Conservation (phyloP, 1,140 invertebrate species). For the Macrosteles quadrilineatus region DNA sequence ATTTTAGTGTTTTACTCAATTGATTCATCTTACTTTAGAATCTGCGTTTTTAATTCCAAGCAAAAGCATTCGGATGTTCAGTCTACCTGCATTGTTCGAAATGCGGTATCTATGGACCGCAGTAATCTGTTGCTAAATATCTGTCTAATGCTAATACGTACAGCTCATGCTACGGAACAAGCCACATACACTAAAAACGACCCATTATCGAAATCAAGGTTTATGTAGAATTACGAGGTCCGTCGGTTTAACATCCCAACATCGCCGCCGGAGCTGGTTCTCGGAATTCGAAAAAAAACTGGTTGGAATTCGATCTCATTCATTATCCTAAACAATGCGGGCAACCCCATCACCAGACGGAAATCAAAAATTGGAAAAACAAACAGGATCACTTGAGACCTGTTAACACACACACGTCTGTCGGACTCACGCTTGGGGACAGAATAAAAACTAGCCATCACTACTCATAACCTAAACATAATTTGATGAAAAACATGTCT, state of each 20-base stretch:
- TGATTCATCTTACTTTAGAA: too few species aligned
- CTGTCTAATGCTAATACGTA: too few species aligned
- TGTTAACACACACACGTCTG: not conserved
- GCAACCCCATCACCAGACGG: not conserved
- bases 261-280: not conserved
- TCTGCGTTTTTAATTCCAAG: too few species aligned
- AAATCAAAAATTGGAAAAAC: not conserved
- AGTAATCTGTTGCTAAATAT: too few species aligned
- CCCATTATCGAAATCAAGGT: too few species aligned
- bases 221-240: not conserved
- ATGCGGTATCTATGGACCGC: too few species aligned
- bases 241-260: not conserved
- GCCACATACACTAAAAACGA: too few species aligned
- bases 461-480: not conserved
- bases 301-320: conserved; percentile 8
- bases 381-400: not conserved
- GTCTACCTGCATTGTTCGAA: too few species aligned
- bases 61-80: too few species aligned
- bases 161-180: too few species aligned
- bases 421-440: not conserved
- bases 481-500: not conserved
- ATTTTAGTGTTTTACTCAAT: too few species aligned
- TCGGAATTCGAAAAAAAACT: conserved; percentile 7
- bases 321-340: conserved; percentile 6
- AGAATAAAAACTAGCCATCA: not conserved